phyloP scores from a whole-genome alignment of 1,140 invertebrate genomes.

The Aphis craccivora region DNA sequence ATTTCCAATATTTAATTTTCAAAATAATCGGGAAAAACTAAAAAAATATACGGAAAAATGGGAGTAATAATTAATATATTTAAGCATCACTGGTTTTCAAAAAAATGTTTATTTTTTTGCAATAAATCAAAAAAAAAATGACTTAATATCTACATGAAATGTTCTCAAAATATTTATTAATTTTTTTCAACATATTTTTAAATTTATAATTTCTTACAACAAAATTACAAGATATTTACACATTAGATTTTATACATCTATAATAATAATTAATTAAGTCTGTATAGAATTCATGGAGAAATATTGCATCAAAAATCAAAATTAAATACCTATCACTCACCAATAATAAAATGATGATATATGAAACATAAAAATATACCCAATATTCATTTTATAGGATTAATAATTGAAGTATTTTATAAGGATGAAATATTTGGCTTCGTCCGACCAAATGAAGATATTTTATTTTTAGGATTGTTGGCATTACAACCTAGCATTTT shows the following conservation, averaged over 20 bases:
- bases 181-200: not conserved
- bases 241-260: not conserved
- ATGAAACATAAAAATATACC: not conserved
- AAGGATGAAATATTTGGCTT: slow-evolving; percentile 14
- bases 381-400: not conserved
- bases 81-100: not conserved
- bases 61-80: not conserved
- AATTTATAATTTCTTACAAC: not conserved
- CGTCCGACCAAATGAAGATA: not conserved
- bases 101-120: not conserved
- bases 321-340: not conserved
- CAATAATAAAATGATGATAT: not conserved
- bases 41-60: not conserved
- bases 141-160: not conserved
- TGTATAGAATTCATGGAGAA: not conserved
- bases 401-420: slow-evolving; percentile 7
- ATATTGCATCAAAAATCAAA: not conserved
- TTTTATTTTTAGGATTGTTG: slow-evolving; percentile 42
- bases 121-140: not conserved
- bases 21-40: not conserved
- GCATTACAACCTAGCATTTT: slow-evolving; percentile 8
- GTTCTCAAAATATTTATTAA: not conserved
- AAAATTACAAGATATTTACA: not conserved
- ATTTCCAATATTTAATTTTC: not conserved
- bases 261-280: not conserved